Conservation (phyloP, 2,888 invertebrate genomes). For the Lingula anatina region DNA sequence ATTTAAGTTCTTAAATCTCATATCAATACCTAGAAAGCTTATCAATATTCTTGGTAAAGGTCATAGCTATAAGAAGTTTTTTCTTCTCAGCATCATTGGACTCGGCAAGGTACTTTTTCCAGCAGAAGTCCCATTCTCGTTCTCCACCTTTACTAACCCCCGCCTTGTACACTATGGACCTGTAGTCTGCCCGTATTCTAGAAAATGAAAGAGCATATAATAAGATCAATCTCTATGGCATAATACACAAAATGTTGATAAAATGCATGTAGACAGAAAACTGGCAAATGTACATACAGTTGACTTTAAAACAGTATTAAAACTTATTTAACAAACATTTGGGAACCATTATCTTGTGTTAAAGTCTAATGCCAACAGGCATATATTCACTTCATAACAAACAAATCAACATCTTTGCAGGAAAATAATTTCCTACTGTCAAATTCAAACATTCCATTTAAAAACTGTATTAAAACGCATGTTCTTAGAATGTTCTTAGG, state of each 20-base stretch:
- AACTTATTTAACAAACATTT: no score
- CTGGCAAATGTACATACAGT: no score
- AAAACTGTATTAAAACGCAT: no score
- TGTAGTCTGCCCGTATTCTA: conserved; percentile 68
- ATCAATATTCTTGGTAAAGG: conserved; percentile 32
- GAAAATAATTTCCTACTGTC: no score
- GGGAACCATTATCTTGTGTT: no score
- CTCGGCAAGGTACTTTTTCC: conserved; percentile 32
- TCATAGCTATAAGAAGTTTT: conserved; percentile 37
- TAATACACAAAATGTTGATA: neutral
- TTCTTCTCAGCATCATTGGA: conserved; percentile 41
- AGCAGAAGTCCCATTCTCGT: conserved; percentile 46
- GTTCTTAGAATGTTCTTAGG: no score
- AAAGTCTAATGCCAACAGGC: no score
- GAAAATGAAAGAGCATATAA: conserved; percentile 5
- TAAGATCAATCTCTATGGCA: neutral
- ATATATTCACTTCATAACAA: no score
- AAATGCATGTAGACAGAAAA: neutral
- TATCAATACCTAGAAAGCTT: conserved; percentile 43
- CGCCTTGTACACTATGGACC: conserved; percentile 64
- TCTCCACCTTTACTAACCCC: conserved; percentile 53
- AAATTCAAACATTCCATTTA: no score
- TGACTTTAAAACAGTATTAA: no score
- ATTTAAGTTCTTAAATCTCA: neutral
- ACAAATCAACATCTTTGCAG: no score